A percentile compares a stretch with the other conserved stretches of the same genome.
Conservation (phyloP, 2,888 invertebrate species). For the Limnephilus marmoratus region DNA sequence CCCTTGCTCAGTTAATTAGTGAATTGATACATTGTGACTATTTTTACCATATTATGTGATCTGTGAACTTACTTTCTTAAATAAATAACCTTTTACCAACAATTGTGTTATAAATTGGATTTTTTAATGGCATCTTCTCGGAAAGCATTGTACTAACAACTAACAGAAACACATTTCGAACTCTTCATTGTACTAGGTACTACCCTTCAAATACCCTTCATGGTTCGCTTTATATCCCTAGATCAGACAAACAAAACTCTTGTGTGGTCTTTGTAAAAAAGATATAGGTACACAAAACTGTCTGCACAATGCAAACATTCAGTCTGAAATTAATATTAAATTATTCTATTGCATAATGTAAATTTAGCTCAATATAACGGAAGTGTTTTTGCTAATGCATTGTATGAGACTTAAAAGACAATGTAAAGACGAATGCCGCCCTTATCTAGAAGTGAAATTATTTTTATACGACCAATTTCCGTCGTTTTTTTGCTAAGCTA, state of each 20-base stretch:
- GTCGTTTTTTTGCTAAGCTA: slow-evolving; percentile 12
- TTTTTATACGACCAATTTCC: slow-evolving; percentile 22
- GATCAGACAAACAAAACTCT: not conserved
- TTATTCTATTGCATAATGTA: not conserved
- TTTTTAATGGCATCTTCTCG: no score
- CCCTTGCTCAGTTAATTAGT: no score
- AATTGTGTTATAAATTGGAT: no score
- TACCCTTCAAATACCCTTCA: not conserved
- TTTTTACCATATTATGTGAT: no score
- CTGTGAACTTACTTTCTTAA: no score
- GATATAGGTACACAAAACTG: not conserved
- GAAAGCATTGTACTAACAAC: no score
- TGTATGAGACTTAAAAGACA: not conserved
- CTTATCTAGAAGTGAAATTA: slow-evolving; percentile 23
- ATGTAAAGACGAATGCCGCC: not conserved
- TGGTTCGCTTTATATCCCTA: not conserved
- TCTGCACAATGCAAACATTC: not conserved
- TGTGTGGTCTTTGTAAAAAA: not conserved
- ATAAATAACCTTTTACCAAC: no score
- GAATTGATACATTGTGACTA: no score
- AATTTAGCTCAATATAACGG: not conserved
- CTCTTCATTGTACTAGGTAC: no score
- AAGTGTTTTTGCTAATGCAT: slow-evolving; percentile 17
- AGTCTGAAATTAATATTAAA: not conserved
- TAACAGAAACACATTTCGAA: no score